phyloP scores from a whole-genome alignment of 2,797 vertebrate species.

The Enteromius fasciolatus region DNA sequence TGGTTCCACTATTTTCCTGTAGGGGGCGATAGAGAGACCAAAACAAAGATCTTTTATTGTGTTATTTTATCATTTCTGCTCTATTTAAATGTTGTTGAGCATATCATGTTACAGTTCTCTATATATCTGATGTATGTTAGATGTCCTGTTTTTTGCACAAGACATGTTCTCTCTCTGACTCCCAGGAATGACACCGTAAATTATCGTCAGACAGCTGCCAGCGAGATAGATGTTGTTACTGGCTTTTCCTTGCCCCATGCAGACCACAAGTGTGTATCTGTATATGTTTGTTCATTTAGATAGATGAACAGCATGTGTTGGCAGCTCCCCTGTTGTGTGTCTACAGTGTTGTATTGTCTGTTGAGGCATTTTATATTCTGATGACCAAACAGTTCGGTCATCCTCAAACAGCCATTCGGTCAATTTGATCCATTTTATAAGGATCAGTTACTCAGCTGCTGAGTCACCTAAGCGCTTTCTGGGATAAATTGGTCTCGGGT shows the following conservation, averaged over 20 bases:
- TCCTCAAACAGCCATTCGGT: conserved; percentile 7
- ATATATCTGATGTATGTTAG: not conserved
- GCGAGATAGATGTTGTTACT: conserved; percentile 15
- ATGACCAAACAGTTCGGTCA: conserved; percentile 35
- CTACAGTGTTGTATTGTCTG: not conserved
- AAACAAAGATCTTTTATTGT: not conserved
- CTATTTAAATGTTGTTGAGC: not conserved
- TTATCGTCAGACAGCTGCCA: not conserved
- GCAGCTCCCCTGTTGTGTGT: not conserved
- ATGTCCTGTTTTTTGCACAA: not conserved
- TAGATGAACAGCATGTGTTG: not conserved
- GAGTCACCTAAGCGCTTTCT: conserved; percentile 34
- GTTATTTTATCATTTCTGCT: not conserved
- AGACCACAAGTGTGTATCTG: conserved; percentile 2
- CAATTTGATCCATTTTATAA: conserved; percentile 35
- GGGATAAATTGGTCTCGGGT: conserved; percentile 28
- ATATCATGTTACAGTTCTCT: not conserved
- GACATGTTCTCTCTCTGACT: not conserved
- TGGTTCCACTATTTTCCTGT: not conserved
- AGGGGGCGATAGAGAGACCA: not conserved
- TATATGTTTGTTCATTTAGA: conserved; percentile 1
- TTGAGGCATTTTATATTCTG: conserved; percentile 31
- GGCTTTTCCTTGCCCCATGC: not conserved
- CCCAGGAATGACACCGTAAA: not conserved
- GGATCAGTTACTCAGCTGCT: conserved; percentile 45